These are phyloP conservation scores for Nebria brevicollis DNA, from an alignment of 2,888 invertebrate species.

Conservation along the genomic window DNA sequence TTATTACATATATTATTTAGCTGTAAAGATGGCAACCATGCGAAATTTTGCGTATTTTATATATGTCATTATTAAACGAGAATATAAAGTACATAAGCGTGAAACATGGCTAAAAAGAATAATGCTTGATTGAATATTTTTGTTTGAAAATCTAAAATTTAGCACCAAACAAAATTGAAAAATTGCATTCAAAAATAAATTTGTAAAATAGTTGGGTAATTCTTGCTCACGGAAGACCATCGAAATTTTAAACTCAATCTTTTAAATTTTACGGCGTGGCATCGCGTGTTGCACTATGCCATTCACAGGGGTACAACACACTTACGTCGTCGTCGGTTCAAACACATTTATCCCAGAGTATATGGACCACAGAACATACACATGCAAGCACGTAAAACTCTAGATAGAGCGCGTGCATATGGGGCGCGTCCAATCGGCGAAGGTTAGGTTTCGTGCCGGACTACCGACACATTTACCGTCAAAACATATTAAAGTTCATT, in stretches of 20 bases:
- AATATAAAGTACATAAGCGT: too few relatives aligned
- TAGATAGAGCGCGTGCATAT: neutral
- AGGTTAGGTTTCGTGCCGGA: slow-evolving; percentile 6
- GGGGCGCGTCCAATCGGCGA: slow-evolving; percentile 2
- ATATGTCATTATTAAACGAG: too few relatives aligned
- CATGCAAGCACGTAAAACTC: slow-evolving; percentile 7
- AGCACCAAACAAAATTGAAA: neutral
- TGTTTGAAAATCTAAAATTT: too few relatives aligned
- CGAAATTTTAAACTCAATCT: slow-evolving; percentile 16
- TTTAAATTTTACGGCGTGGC: slow-evolving; percentile 1
- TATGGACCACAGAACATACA: slow-evolving; percentile 12
- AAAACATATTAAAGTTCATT: slow-evolving; percentile 28
- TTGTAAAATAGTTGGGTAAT: slow-evolving; percentile 4
- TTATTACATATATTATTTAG: too few relatives aligned
- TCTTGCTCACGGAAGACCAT: neutral
- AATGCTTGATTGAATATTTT: too few relatives aligned
- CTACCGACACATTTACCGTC: slow-evolving; percentile 4
- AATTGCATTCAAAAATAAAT: neutral
- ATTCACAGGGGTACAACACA: neutral
- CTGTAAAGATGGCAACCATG: too few relatives aligned
- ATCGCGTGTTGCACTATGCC: slow-evolving; percentile 6
- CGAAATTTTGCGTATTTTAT: too few relatives aligned
- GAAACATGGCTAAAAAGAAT: too few relatives aligned
- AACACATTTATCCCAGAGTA: neutral
- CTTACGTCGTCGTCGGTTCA: neutral